A percentile compares a stretch with the other conserved stretches of the same genome.
These are phyloP conservation scores for Dasyurus viverrinus DNA, from an alignment of 2,113 vertebrate genomes.

Conservation along the genomic window DNA sequence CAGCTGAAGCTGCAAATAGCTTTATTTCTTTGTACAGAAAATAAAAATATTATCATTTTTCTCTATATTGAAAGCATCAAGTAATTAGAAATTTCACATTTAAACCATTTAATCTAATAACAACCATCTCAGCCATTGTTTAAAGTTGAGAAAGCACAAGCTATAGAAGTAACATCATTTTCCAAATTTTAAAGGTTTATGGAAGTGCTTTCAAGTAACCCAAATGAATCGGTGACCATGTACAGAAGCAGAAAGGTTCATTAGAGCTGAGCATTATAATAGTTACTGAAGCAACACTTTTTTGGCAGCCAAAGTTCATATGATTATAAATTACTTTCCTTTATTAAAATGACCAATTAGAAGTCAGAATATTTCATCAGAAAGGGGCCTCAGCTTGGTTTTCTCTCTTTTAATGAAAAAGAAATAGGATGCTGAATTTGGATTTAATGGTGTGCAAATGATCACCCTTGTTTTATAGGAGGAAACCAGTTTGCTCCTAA, in stretches of 20 bases:
- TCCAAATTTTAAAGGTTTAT: conserved; percentile 47
- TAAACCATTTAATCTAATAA: conserved; percentile 64
- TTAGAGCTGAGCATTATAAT: conserved; percentile 51
- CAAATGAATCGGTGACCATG: conserved; percentile 52
- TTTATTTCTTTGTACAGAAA: conserved; percentile 45
- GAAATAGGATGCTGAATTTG: conserved; percentile 52
- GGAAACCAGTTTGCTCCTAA: neutral
- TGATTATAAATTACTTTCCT: conserved; percentile 67
- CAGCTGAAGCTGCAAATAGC: conserved; percentile 36
- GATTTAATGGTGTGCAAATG: conserved; percentile 53
- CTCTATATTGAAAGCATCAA: neutral
- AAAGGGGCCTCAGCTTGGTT: conserved; percentile 39
- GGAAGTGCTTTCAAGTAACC: conserved; percentile 62
- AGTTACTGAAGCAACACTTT: conserved; percentile 59
- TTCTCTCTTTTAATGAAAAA: conserved; percentile 66
- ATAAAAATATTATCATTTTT: conserved; percentile 52
- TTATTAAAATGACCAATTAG: conserved; percentile 72
- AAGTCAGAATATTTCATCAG: conserved; percentile 62
- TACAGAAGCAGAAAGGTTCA: conserved; percentile 50
- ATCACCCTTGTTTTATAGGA: conserved; percentile 28
- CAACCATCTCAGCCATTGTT: conserved; percentile 55
- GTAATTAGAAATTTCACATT: conserved; percentile 64
- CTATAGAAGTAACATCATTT: conserved; percentile 28
- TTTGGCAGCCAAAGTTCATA: conserved; percentile 72
- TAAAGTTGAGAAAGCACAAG: conserved; percentile 61